These are phyloP conservation scores for Drosophila meridionalis DNA, from an alignment of 2,888 invertebrate genomes.

Conservation along the genomic window DNA sequence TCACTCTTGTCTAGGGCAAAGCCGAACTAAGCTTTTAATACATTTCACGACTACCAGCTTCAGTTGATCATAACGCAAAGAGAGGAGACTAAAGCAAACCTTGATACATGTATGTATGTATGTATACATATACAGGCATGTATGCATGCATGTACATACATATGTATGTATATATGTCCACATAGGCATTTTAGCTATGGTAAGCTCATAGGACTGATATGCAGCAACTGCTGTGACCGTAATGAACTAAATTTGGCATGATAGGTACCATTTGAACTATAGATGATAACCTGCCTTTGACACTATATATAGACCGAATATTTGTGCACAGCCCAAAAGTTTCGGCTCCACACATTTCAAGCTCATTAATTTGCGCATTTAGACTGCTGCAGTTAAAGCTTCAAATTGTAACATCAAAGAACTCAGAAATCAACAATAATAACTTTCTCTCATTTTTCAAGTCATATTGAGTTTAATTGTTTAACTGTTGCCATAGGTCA, in stretches of 20 bases:
- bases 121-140: too few species aligned
- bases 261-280: not conserved
- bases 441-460: not conserved
- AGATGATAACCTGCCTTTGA: not conserved
- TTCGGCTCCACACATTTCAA: not conserved
- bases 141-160: too few species aligned
- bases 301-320: not conserved
- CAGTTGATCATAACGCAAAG: not conserved
- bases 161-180: too few species aligned
- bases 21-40: not conserved
- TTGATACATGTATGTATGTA: too few species aligned
- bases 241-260: not conserved
- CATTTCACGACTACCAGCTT: not conserved
- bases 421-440: not conserved
- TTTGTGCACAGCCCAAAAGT: not conserved
- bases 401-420: not conserved
- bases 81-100: not conserved
- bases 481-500: conserved; percentile 22
- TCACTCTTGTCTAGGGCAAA: too few species aligned
- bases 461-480: not conserved
- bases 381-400: not conserved
- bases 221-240: not conserved
- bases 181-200: not conserved
- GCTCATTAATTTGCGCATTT: not conserved
- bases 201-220: not conserved